Evolutionary conservation across 2,888 invertebrate genomes (phyloP).

Genomic region (Deilephila porcellus): DNA sequence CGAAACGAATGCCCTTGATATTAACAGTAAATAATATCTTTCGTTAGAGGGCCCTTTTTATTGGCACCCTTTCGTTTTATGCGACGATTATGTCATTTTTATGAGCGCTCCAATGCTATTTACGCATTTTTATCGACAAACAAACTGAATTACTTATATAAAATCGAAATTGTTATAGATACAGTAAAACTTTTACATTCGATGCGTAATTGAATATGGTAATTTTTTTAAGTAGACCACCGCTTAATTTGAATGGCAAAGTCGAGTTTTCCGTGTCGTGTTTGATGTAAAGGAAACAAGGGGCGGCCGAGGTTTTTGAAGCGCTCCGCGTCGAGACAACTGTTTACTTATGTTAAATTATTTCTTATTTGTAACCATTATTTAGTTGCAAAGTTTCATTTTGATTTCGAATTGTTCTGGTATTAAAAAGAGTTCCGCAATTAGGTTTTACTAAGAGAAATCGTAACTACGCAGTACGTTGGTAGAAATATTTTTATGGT

Average conservation of each 20-base stretch:
- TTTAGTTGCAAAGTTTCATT: not conserved
- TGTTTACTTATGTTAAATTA: conserved; percentile 22
- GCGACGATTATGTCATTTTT: conserved; percentile 79
- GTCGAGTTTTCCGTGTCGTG: conserved; percentile 17
- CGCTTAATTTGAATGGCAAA: conserved; percentile 32
- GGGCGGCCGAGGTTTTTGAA: conserved; percentile 13
- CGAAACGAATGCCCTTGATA: conserved; percentile 66
- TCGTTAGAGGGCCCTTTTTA: conserved; percentile 72
- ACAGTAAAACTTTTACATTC: conserved; percentile 45
- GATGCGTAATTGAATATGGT: conserved; percentile 50
- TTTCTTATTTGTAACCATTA: conserved; percentile 11
- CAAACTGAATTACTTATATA: conserved; percentile 62
- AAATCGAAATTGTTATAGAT: conserved; percentile 52
- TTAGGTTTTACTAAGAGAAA: not conserved
- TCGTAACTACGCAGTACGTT: no score
- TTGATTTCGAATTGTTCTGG: not conserved
- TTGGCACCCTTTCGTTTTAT: conserved; percentile 80
- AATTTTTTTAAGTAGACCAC: conserved; percentile 30
- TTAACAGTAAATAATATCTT: conserved; percentile 78
- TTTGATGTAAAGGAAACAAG: conserved; percentile 24
- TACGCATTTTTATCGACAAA: conserved; percentile 72
- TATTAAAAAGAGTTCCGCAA: not conserved
- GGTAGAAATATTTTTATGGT: no score
- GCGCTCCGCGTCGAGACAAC: not conserved
- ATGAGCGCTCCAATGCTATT: conserved; percentile 67